Evolutionary conservation across 2,888 invertebrate genomes (phyloP), one percentile per base, ranked within the genome.

Genomic region (Andrena dorsata): DNA sequence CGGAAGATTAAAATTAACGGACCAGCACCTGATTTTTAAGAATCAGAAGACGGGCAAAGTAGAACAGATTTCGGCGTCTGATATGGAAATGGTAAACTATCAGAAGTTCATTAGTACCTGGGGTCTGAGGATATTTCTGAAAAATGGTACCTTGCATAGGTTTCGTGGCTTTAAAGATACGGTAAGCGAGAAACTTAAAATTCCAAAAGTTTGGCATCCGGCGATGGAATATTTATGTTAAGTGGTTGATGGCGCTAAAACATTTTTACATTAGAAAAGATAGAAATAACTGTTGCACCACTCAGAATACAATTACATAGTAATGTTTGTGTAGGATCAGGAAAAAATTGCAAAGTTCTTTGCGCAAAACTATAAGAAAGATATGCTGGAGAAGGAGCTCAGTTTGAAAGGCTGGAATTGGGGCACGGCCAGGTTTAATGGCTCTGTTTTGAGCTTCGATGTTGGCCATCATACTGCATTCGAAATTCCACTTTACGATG

Each of bases 321-420:
- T 41, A 47, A 26, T 58, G 64, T 66, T 64, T 94, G 0, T 53
- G 3, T 16, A 98, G 96, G 99, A 99, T 88, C 97, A 97, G 94
- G 99, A 99, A 64, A 98, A 98, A 93, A 95, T 99, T 61, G 96
- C 97, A 0, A 97, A 98, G 89, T 99, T 98, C 94, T 97, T 99
- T 88, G 96, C 96, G 84, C 95, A 95, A 6, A 96, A 97, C 86
- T 99, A 98, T 94, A 95, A 96, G 35, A 97, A 97, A 88, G 97
- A 98, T 77, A 96, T 99, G 96, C 95, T 98, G 64, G 98, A 98
- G 90, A 98, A 98, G 90, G 99, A 99, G 91, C 94, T 98, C 71
- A 98, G 98, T 84, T 95, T 99, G 0, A 99, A 98, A 93, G 99
- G 99, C 0, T 99, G 99, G 99, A 99, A 99, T 94, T 99, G 99